A percentile compares a stretch with the other conserved stretches of the same genome.
Evolutionary conservation across 1,140 invertebrate genomes (phyloP).

Genomic region (Tyrophagus putrescentiae): DNA sequence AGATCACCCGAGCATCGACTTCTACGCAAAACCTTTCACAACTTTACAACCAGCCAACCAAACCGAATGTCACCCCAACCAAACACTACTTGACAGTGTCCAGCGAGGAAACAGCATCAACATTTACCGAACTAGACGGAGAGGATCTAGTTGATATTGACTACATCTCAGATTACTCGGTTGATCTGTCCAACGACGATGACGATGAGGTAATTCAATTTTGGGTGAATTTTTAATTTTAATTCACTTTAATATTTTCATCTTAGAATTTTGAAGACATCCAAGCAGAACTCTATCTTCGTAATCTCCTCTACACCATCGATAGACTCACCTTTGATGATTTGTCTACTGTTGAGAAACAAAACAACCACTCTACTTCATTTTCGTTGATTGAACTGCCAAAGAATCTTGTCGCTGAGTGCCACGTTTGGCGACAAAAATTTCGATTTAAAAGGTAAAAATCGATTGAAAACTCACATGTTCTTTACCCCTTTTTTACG

Average conservation of each 20-base stretch:
- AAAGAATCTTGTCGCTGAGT: neutral
- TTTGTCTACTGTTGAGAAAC: too few relatives aligned
- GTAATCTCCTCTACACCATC: conserved; percentile 7
- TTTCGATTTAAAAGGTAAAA: conserved; percentile 9
- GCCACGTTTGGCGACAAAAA: conserved; percentile 11
- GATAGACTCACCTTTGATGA: neutral
- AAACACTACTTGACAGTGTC: conserved; percentile 1
- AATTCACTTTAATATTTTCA: neutral
- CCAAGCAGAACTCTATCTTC: conserved; percentile 3
- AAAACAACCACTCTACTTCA: neutral
- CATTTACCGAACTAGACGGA: conserved; percentile 1
- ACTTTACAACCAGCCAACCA: too few relatives aligned
- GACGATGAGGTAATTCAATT: conserved; percentile 6
- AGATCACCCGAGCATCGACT: conserved; percentile 2
- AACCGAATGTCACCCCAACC: neutral
- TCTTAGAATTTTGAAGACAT: conserved; percentile 12
- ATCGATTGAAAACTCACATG: too few relatives aligned
- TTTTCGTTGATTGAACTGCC: neutral
- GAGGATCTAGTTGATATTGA: conserved; percentile 10
- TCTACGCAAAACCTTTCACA: neutral
- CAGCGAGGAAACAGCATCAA: neutral
- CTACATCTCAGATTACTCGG: neutral
- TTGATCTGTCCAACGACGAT: conserved; percentile 17
- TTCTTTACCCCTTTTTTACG: neutral
- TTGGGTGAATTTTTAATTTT: neutral